phyloP scores from a whole-genome alignment of 2,113 vertebrate species.

The Nycticryphes semicollaris region DNA sequence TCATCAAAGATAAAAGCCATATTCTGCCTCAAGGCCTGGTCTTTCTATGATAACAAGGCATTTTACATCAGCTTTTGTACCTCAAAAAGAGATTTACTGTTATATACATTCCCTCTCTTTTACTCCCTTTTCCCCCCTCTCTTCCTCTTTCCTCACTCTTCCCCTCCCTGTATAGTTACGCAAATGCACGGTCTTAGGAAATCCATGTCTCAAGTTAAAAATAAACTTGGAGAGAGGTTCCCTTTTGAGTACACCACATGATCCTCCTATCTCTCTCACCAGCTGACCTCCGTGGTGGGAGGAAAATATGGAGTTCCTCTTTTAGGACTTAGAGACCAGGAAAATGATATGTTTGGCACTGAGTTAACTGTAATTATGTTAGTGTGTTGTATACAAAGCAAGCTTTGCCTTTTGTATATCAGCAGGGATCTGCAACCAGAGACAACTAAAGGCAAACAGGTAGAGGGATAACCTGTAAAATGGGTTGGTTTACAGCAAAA shows the following conservation, averaged over 20 bases:
- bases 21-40: background rate
- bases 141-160: background rate
- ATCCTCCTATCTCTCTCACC: background rate
- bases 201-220: background rate
- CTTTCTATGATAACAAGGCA: background rate
- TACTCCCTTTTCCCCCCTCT: accelerated
- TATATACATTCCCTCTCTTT: background rate
- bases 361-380: background rate
- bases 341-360: background rate
- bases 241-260: background rate
- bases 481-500: background rate
- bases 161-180: accelerated
- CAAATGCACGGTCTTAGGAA: background rate
- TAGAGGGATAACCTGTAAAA: background rate
- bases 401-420: background rate
- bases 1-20: background rate
- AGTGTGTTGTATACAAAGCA: background rate
- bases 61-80: background rate
- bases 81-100: background rate
- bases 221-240: background rate
- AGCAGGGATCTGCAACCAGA: background rate
- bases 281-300: accelerated
- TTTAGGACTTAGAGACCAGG: background rate
- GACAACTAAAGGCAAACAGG: background rate
- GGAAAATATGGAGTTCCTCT: accelerated